These are phyloP conservation scores for Vicugna pacos DNA, from an alignment of 2,113 vertebrate genomes.

Conservation along the genomic window DNA sequence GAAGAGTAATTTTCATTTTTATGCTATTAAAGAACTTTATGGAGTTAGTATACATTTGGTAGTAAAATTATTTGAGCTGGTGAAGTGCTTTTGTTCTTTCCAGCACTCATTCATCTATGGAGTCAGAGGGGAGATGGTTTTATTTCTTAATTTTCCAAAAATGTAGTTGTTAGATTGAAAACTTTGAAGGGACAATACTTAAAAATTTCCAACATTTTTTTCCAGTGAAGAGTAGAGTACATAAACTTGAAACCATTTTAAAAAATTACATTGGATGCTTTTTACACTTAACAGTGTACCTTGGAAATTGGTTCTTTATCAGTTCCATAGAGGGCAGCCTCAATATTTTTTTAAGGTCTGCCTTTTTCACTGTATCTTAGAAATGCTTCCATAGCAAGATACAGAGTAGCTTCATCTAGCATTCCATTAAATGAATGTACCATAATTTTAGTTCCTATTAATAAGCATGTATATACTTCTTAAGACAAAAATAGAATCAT, in stretches of 20 bases:
- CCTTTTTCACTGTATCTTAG: neutral
- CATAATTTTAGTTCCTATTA: neutral
- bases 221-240: neutral
- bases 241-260: neutral
- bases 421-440: neutral
- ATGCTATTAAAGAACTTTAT: constrained; percentile 48
- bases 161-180: neutral
- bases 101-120: neutral
- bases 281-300: neutral
- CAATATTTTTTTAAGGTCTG: neutral
- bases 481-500: constrained; percentile 20
- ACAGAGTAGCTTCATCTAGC: neutral
- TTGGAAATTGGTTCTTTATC: constrained; percentile 13
- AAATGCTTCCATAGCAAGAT: neutral
- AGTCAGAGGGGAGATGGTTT: neutral
- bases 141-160: constrained; percentile 47
- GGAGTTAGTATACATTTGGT: neutral
- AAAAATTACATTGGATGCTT: neutral
- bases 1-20: constrained; percentile 7
- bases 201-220: neutral
- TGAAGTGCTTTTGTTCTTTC: neutral
- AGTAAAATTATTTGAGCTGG: constrained; percentile 21
- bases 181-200: constrained; percentile 4
- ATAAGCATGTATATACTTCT: neutral
- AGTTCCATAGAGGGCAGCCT: neutral